Percentiles rank a stretch among this genome's conserved stretches.
phyloP scores from a whole-genome alignment of 2,888 invertebrate genomes.

The Cryptus armator region DNA sequence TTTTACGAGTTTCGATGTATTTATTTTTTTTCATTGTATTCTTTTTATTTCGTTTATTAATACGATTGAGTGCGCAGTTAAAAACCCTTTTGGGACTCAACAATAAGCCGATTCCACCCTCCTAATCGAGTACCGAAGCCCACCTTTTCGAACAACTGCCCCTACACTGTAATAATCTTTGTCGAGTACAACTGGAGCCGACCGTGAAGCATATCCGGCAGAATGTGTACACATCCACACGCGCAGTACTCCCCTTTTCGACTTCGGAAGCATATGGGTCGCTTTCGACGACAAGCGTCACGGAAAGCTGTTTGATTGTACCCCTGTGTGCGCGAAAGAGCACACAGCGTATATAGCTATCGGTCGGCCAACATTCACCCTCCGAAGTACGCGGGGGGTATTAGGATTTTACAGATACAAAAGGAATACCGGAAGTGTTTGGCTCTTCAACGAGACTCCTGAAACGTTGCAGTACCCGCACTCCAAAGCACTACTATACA shows the following conservation, averaged over 20 bases:
- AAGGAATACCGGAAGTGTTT: conserved; percentile 57
- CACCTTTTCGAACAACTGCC: conserved; percentile 49
- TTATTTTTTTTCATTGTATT: too few species aligned
- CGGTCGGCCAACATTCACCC: conserved; percentile 28
- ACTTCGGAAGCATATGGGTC: conserved; percentile 17
- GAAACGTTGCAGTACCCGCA: conserved; percentile 19
- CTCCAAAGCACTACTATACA: background rate
- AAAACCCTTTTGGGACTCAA: conserved; percentile 17
- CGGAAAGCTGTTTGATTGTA: conserved; percentile 48
- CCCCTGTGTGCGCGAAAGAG: conserved; percentile 27
- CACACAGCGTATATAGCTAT: conserved; percentile 19
- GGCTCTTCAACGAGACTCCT: conserved; percentile 46
- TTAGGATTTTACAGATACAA: conserved; percentile 37
- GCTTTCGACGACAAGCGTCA: conserved; percentile 32
- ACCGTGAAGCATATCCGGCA: conserved; percentile 54
- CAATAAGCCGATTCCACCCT: background rate
- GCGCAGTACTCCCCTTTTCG: background rate
- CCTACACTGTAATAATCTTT: conserved; percentile 27
- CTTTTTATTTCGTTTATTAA: background rate
- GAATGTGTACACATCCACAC: background rate
- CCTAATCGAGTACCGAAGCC: conserved; percentile 18
- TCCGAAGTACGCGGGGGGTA: background rate
- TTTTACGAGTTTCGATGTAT: background rate
- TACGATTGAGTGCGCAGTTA: conserved; percentile 5
- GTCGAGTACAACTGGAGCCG: conserved; percentile 18